Base-by-base conservation (phyloP, 2,797 vertebrate species). In the Odontamblyopus lacepedii region DNA sequence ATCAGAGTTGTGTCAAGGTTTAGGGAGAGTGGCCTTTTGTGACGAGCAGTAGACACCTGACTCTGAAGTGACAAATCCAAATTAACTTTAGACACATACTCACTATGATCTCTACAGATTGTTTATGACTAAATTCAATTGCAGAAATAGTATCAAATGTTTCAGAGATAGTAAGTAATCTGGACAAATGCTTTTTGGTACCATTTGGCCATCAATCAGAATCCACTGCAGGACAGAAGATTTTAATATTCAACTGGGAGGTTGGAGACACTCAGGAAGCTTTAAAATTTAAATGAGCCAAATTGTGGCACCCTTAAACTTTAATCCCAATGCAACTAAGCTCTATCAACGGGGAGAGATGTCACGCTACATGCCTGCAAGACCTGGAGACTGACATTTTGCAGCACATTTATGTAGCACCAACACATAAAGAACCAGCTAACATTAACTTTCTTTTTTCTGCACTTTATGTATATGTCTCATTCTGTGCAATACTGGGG, bases 1-100 rank as follows among this genome's bases (percentile, higher is more conserved):
- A 78, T 84, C 84, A 80, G 0, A 44, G 41, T 29, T 11, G 2
- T 82, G 80, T 84, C 78, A 79, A 63, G 69, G 30, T n/a, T 61
- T 77, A 70, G 73, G 8, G 30, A 69, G 23, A 35, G 30, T 35
- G 29, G 26, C 65, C 67, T 80, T 56, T 66, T 29, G 29, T 63
- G 44, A 51, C 66, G 29, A 44, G 63, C 26, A 70, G 63, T 48
- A 67, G 57, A 70, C 74, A 68, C 41, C 74, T 80, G 7, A 7
- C 56, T 67, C 70, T 72, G 70, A 78, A 27, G 44, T 57, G 72
- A 77, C 69, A 66, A 63, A 51, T 78, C 78, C 70, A 57, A 78
- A 84, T 80, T 69, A 66, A 72, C 57, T 78, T 80, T 70, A 44
- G 69, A 75, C 68, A 56, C 68, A 51, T 27, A 48, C n/a, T n/a